Evolutionary conservation across 2,797 vertebrate genomes (phyloP).

Genomic region (Sebastes ruberrimus): DNA sequence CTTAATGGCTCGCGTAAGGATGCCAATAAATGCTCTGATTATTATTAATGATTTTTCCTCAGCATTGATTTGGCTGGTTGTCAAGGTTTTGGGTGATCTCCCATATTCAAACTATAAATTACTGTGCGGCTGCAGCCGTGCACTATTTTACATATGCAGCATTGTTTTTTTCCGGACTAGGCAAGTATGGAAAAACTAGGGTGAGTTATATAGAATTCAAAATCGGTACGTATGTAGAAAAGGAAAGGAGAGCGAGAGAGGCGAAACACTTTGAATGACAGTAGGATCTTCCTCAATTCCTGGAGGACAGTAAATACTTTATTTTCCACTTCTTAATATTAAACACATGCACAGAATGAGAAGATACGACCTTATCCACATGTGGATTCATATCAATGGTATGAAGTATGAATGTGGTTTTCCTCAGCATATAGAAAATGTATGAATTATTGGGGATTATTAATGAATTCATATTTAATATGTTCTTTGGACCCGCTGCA

Average conservation of each 20-base stretch:
- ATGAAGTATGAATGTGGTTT: constrained; percentile 24
- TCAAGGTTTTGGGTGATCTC: constrained; percentile 41
- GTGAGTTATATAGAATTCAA: not conserved
- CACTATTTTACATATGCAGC: not conserved
- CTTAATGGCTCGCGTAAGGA: constrained; percentile 66
- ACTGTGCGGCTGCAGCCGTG: constrained; percentile 13
- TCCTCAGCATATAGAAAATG: constrained; percentile 13
- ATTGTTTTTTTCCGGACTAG: constrained; percentile 1
- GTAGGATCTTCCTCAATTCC: constrained; percentile 34
- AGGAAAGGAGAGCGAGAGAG: not conserved
- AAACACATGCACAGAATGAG: constrained; percentile 36
- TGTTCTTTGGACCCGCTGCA: not conserved
- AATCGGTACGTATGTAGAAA: not conserved
- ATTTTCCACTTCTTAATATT: constrained; percentile 51
- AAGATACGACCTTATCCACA: constrained; percentile 15
- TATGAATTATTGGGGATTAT: not conserved
- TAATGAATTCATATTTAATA: not conserved
- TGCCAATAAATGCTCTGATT: constrained; percentile 83
- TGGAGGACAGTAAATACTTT: constrained; percentile 54
- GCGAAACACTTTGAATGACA: constrained; percentile 24
- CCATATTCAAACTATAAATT: constrained; percentile 31
- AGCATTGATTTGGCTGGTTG: constrained; percentile 74
- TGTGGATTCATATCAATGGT: constrained; percentile 46
- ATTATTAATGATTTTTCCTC: constrained; percentile 80
- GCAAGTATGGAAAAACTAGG: not conserved